Evolutionary conservation across 2,113 vertebrate species (phyloP).

Genomic region (Vicugna pacos): DNA sequence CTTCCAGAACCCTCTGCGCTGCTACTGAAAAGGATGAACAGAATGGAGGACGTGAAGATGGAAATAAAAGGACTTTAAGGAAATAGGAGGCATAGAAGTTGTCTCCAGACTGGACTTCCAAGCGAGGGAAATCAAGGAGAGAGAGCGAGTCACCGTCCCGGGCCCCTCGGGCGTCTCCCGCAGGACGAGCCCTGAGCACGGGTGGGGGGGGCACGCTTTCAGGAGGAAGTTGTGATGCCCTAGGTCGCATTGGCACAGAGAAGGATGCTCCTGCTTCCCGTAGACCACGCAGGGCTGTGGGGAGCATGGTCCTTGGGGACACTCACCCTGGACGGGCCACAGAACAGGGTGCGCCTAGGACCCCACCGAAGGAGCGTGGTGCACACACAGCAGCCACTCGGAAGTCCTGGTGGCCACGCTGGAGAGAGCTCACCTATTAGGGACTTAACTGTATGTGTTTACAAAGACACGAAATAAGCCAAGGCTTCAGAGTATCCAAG

Average conservation of each 20-base stretch:
- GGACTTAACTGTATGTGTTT: rapidly evolving
- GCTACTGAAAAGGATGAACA: rapidly evolving
- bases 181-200: background rate
- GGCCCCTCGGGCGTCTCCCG: rapidly evolving
- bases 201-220: background rate
- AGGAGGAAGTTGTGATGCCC: rapidly evolving
- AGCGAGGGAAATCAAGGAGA: rapidly evolving
- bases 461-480: rapidly evolving
- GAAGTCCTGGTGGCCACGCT: rapidly evolving
- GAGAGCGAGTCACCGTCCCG: too few species aligned
- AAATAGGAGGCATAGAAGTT: background rate
- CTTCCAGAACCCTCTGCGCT: background rate
- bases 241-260: rapidly evolving
- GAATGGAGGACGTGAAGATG: too few species aligned
- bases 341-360: background rate
- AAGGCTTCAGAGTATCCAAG: rapidly evolving
- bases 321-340: background rate
- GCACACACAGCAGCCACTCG: rapidly evolving
- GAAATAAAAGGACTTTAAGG: too few species aligned
- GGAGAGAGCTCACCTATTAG: background rate
- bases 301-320: rapidly evolving
- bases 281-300: rapidly evolving
- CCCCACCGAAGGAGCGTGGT: background rate
- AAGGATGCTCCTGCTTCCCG: background rate
- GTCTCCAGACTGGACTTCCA: background rate